These are phyloP conservation scores for Sphaerophoria rueppellii DNA, from an alignment of 2,888 invertebrate genomes.

Conservation along the genomic window DNA sequence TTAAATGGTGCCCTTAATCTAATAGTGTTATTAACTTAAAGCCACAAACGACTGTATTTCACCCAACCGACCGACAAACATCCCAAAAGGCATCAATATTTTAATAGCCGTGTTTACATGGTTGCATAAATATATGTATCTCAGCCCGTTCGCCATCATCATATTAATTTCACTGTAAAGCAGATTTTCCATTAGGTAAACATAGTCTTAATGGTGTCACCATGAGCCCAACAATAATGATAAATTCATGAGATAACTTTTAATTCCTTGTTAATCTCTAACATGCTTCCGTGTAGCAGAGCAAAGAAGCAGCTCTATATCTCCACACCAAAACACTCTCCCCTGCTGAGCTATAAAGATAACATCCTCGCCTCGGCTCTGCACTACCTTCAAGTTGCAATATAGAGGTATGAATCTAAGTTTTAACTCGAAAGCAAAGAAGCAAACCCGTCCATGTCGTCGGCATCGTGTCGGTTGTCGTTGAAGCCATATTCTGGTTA, in stretches of 20 bases:
- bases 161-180: slow-evolving; percentile 68
- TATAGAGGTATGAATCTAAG: not conserved
- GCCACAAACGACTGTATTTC: too few relatives aligned
- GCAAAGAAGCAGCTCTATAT: not conserved
- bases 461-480: not conserved
- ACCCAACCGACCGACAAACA: too few relatives aligned
- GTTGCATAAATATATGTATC: not conserved
- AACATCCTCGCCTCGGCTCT: slow-evolving; percentile 21
- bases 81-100: slow-evolving; percentile 51
- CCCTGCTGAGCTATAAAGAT: slow-evolving; percentile 49
- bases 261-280: slow-evolving; percentile 70
- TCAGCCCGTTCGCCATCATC: not conserved
- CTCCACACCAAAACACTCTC: slow-evolving; percentile 8
- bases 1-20: too few relatives aligned
- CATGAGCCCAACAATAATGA: slow-evolving; percentile 69
- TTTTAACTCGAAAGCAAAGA: slow-evolving; percentile 39
- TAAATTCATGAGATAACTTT: slow-evolving; percentile 72
- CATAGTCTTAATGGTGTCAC: slow-evolving; percentile 69
- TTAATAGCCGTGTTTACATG: slow-evolving; percentile 42
- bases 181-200: slow-evolving; percentile 70
- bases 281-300: slow-evolving; percentile 55
- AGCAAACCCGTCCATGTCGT: slow-evolving; percentile 1
- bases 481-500: slow-evolving; percentile 24
- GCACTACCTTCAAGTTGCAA: slow-evolving; percentile 6
- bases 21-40: too few relatives aligned